Conservation (phyloP, 2,888 invertebrate species). For the Heliconius cydno region DNA sequence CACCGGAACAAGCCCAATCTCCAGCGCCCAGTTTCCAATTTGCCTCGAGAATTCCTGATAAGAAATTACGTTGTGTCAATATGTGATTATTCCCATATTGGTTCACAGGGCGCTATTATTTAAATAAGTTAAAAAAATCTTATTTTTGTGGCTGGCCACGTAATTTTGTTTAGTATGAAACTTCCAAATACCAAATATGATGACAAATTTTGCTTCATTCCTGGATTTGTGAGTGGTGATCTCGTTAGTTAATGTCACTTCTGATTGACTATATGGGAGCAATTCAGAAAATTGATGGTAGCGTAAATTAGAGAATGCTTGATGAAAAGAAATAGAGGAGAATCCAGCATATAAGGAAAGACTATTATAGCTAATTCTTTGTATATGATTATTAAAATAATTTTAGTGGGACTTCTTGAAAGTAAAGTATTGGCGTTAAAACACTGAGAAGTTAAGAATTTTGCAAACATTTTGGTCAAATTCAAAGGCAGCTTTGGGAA, state of each 20-base stretch:
- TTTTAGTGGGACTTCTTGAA: background rate
- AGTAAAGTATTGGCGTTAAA: background rate
- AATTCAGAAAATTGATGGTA: background rate
- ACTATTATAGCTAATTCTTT: background rate
- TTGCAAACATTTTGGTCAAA: background rate
- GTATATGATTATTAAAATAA: background rate
- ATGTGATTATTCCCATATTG: conserved; percentile 79
- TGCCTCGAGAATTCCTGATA: conserved; percentile 88
- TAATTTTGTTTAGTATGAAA: background rate
- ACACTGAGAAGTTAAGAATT: background rate
- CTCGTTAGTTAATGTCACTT: conserved; percentile 21
- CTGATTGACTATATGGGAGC: background rate
- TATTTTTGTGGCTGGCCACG: conserved; percentile 24
- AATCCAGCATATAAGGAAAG: background rate
- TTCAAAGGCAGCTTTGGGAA: background rate
- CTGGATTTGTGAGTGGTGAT: conserved; percentile 10
- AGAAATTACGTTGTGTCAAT: conserved; percentile 90
- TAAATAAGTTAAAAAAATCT: background rate
- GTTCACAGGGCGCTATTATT: background rate
- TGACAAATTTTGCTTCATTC: background rate
- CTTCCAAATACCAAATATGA: background rate
- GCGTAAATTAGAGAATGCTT: background rate
- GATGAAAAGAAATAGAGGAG: background rate
- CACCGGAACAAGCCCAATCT: conserved; percentile 66
- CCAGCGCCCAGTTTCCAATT: conserved; percentile 84